Percentiles rank a stretch among this genome's conserved stretches.
Conservation (phyloP, 2,797 vertebrate species). For the Hydrophis major region DNA sequence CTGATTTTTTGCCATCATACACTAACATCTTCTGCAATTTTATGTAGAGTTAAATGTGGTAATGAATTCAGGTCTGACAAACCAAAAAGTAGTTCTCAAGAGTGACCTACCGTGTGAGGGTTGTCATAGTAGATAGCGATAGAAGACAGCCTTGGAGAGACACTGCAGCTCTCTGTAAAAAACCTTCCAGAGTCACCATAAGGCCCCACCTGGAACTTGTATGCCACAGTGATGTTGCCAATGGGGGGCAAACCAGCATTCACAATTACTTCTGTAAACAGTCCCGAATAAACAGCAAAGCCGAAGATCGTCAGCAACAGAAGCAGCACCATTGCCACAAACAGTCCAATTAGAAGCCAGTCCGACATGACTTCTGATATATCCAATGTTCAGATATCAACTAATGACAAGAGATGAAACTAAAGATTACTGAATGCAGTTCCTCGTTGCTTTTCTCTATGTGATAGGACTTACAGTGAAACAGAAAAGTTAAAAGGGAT, state of each 20-base stretch:
- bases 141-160: conserved; percentile 83
- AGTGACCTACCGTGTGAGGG: conserved; percentile 81
- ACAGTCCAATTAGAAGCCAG: conserved; percentile 77
- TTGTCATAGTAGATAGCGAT: conserved; percentile 91
- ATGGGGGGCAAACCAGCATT: conserved; percentile 84
- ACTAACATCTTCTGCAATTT: background rate
- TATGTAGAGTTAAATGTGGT: background rate
- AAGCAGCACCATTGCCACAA: conserved; percentile 69
- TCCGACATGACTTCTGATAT: conserved; percentile 76
- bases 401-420: conserved; percentile 46
- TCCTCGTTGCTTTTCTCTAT: background rate
- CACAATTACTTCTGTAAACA: conserved; percentile 79
- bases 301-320: conserved; percentile 75
- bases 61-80: accelerated
- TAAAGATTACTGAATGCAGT: background rate
- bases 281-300: conserved; percentile 81
- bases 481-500: background rate
- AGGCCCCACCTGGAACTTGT: conserved; percentile 84
- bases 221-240: conserved; percentile 83
- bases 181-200: conserved; percentile 78
- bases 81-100: background rate
- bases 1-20: background rate
- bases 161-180: conserved; percentile 83
- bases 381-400: conserved; percentile 39
- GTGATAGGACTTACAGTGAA: background rate